Base-by-base conservation (phyloP, 2,888 invertebrate genomes). In the Metopia argyrocephala region DNA sequence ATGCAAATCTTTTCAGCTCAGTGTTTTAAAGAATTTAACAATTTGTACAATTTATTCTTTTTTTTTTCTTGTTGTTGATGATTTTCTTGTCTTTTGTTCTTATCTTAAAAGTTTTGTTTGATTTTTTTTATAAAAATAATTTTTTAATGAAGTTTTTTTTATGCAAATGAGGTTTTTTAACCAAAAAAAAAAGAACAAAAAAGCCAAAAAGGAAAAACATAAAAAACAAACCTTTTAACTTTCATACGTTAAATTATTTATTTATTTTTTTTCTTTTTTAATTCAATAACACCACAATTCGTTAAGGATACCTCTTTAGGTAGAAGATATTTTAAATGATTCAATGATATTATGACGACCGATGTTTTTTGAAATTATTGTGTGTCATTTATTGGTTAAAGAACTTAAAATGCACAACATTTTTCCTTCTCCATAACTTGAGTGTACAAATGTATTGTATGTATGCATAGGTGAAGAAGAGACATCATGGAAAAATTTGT, bases 101-200 rank as follows among this genome's bases (percentile, higher is more conserved):
- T 69, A 70, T 70, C 76, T 48, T 54, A 25, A 15, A 64, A 64
- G 27, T 64, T 64, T 38, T 25, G 62, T 6, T 46, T 56, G 27
- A 5, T n/a, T 2, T 20, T 25, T 38, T 48, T 46, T 23, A 31
- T 20, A 21, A 31, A 15, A 18, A 21, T 56, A 45, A 50, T 21
- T 50, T 62, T 69, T 76, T 76, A 69, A 69, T 76, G 48, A 69
- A 56, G 68, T 46, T 38, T 52, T 28, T 7, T 65, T 70, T 66
- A 75, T 75, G 70, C 79, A 79, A 79, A 79, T 75, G 54, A 70
- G 48, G 20, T 31, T 48, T 61, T 48, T 48, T 38, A 61, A 21
- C 21, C 18, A 9, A 45, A 64, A 65, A 48, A 48, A 48, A 48
- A 18, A 46, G 12, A 64, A 46, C 45, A 57, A 27, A n/a, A n/a